Evolutionary conservation across 2,797 vertebrate species (phyloP), one percentile per base, ranked within the genome.

Genomic region (Spea hammondii): DNA sequence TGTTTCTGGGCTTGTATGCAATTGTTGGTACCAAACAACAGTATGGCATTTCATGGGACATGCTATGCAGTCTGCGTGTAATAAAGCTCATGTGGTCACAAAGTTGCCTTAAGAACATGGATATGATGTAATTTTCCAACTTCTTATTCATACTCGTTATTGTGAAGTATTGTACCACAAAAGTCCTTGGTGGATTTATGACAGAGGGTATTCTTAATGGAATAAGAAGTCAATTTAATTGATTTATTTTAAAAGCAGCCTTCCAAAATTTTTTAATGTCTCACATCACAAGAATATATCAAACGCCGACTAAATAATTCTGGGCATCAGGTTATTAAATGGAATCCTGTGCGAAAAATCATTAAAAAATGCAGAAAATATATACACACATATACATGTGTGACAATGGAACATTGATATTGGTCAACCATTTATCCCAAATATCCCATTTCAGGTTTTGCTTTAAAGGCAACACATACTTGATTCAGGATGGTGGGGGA

Each of bases 1-100:
- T 82, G 80, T 82, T 82, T 81, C 73, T 78, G 75, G 80, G 80
- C 70, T 74, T 64, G 54, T 69, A 62, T 64, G 77, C 65, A 72
- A 69, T 74, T 68, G 75, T 74, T 82, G 70, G 60, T 77, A 73
- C 66, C 75, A 74, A 74, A 49, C 75, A 55, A 70, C 74, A 74
- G 77, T 9, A 50, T 77, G 70, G 66, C 70, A 77, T 72, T 76
- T 80, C 68, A 76, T 46, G 68, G 54, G 70, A 79, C 73, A 57
- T 67, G 71, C 66, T 76, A 65, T 76, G 59, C 54, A 73, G 67
- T 69, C 72, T 79, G 78, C 48, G 49, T 65, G 55, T 69, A 79
- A 74, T 79, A 70, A 74, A 6, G 10, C n/a, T 64, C 64, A 70
- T 70, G 72, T 50, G 57, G 72, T 60, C 55, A 65, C 65, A 72